phyloP scores from a whole-genome alignment of 2,113 vertebrate species.

The Eptatretus burgeri region DNA sequence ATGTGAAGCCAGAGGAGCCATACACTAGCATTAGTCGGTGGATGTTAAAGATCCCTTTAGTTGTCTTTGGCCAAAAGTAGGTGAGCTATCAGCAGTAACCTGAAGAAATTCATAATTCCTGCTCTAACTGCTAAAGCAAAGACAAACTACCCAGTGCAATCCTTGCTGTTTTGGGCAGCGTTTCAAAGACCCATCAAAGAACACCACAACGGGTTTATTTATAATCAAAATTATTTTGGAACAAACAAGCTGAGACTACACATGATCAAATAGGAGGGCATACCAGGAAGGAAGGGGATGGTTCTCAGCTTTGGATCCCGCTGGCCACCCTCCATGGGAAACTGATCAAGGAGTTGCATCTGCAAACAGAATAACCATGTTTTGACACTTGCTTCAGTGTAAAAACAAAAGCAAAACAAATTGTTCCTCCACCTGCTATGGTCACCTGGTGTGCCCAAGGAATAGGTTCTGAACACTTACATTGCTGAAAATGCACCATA shows the following conservation, averaged over 20 bases:
- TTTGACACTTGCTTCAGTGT: background rate
- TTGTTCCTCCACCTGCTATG: background rate
- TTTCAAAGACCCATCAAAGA: too few relatives aligned
- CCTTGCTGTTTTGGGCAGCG: too few relatives aligned
- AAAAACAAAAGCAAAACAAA: conserved; percentile 1
- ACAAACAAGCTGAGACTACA: conserved; percentile 12
- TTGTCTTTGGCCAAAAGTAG: too few relatives aligned
- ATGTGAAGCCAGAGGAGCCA: too few relatives aligned
- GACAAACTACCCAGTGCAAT: too few relatives aligned
- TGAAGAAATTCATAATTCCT: too few relatives aligned
- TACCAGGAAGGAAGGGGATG: conserved; percentile 88
- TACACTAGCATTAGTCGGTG: too few relatives aligned
- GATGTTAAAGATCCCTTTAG: too few relatives aligned
- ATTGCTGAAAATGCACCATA: too few relatives aligned
- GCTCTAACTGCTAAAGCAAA: too few relatives aligned
- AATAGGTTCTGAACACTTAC: background rate
- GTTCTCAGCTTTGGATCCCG: conserved; percentile 91
- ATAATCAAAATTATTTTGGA: conserved; percentile 7
- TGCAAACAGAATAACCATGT: conserved; percentile 14
- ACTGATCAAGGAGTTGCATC: conserved; percentile 99
- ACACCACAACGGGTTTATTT: too few relatives aligned
- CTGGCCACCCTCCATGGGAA: conserved; percentile 90
- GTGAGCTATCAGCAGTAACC: too few relatives aligned
- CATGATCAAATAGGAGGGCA: conserved; percentile 11
- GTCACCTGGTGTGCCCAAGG: background rate